Conservation (phyloP, 2,113 vertebrate species). For the Hypocryptadius cinnamomeus region DNA sequence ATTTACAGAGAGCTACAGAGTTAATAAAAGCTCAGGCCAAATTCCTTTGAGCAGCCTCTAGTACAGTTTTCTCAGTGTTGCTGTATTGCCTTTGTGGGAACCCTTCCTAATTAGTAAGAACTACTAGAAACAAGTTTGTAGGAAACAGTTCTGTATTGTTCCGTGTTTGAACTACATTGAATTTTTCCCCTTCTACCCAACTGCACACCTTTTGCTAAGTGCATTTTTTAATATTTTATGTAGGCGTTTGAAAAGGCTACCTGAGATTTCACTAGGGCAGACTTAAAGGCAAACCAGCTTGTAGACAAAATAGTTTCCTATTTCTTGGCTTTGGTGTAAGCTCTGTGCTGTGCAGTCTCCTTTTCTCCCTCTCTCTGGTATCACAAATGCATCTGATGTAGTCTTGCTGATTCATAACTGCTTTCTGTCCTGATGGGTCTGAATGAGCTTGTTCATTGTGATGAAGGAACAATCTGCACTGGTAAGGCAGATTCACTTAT, state of each 20-base stretch:
- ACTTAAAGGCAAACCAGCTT: not conserved
- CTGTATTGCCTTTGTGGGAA: not conserved
- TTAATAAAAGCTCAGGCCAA: not conserved
- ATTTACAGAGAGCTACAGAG: not conserved
- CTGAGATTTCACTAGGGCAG: not conserved
- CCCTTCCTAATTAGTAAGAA: not conserved
- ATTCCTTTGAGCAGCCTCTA: not conserved
- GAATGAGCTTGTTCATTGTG: not conserved
- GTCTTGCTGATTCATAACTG: not conserved
- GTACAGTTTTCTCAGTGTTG: not conserved
- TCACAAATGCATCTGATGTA: not conserved
- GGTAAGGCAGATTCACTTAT: not conserved
- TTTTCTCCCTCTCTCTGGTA: not conserved
- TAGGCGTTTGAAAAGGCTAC: not conserved
- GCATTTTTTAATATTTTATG: not conserved
- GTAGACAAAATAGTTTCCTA: not conserved
- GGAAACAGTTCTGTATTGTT: slow-evolving; percentile 4
- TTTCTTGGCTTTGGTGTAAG: not conserved
- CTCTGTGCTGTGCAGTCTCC: not conserved
- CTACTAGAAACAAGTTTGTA: not conserved
- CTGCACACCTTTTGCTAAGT: not conserved
- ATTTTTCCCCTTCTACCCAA: not conserved
- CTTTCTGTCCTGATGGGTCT: not conserved
- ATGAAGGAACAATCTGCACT: not conserved
- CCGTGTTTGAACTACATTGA: not conserved